Evolutionary conservation across 2,797 vertebrate species (phyloP), one percentile per base, ranked within the genome.

Genomic region (Adelosebastes latens): DNA sequence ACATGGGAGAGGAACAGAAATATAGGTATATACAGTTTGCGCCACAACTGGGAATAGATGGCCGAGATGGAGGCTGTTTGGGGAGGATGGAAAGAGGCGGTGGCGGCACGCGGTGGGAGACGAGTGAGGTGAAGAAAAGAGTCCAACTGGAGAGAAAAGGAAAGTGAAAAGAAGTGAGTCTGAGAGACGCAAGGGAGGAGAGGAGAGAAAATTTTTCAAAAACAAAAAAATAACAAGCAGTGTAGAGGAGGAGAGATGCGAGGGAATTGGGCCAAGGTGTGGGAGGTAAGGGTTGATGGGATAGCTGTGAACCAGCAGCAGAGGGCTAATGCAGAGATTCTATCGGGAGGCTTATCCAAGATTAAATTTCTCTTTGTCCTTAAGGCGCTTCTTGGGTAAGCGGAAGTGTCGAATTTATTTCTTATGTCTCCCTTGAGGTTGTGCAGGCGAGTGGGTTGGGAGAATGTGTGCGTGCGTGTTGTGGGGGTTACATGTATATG

Each of bases 311-410:
- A 94, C 92, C 91, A 92, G 91, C 89, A 88, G 86, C 91, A 92
- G 68, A 84, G 89, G 84, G 90, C 93, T 93, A 94, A 95, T 92
- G 92, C 87, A 80, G 88, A 94, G 94, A 95, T 95, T 94, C 87
- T 94, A 93, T 95, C 93, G 72, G 89, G 89, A 87, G 93, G 93
- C 92, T 96, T 95, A 95, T 93, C 93, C 93, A 53, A 92, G 93
- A 95, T 96, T 95, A 95, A 93, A 94, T 94, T 94, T 91, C 92
- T 94, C 88, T 94, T 94, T 92, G 93, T 95, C 93, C 95, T 95
- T 92, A 94, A 94, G 94, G 94, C 93, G 81, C 88, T 94, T 96
- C 88, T 91, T 90, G 89, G 88, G 91, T 89, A 90, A 90, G 88
- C 82, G 88, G 91, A 94, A 94, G 93, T 93, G 93, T 92, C 66